These are phyloP conservation scores for Coleophora flavipennella DNA, from an alignment of 2,888 invertebrate genomes.

Conservation along the genomic window DNA sequence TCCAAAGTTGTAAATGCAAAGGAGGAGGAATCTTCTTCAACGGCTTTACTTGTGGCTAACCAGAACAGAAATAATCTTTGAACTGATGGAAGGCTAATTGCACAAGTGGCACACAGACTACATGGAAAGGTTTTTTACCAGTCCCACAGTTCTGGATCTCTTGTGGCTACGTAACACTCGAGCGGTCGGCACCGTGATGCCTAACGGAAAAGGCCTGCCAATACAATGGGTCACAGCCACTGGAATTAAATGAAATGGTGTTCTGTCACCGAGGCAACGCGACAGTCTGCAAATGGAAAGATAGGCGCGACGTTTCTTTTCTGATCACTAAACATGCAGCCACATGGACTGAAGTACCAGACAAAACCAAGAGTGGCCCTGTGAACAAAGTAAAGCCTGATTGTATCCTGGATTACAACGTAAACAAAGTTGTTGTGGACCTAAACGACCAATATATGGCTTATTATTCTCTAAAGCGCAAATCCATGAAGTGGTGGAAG, in stretches of 20 bases:
- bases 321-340: constrained; percentile 11
- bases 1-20: too few relatives aligned
- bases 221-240: constrained; percentile 10
- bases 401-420: constrained; percentile 8
- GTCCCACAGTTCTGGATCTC: constrained; percentile 5
- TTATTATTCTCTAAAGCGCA: constrained; percentile 3
- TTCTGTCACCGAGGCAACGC: constrained; percentile 5
- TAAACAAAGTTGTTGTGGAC: constrained; percentile 5
- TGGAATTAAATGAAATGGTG: constrained; percentile 6
- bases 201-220: constrained; percentile 10
- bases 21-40: too few relatives aligned
- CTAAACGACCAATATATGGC: constrained; percentile 7
- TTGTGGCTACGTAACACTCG: constrained; percentile 7
- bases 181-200: constrained; percentile 10
- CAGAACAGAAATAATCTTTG: constrained; percentile 7
- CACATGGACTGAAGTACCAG: constrained; percentile 10
- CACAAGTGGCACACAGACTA: constrained; percentile 16
- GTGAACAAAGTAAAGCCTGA: constrained; percentile 4
- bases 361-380: constrained; percentile 3
- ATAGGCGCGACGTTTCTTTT: constrained; percentile 10
- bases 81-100: constrained; percentile 10
- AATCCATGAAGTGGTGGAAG: constrained; percentile 15
- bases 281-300: too few relatives aligned
- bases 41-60: too few relatives aligned
- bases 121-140: constrained; percentile 10